A percentile compares a stretch with the other conserved stretches of the same genome.
Evolutionary conservation across 1,140 invertebrate species (phyloP).

Genomic region (Lucilia sericata): DNA sequence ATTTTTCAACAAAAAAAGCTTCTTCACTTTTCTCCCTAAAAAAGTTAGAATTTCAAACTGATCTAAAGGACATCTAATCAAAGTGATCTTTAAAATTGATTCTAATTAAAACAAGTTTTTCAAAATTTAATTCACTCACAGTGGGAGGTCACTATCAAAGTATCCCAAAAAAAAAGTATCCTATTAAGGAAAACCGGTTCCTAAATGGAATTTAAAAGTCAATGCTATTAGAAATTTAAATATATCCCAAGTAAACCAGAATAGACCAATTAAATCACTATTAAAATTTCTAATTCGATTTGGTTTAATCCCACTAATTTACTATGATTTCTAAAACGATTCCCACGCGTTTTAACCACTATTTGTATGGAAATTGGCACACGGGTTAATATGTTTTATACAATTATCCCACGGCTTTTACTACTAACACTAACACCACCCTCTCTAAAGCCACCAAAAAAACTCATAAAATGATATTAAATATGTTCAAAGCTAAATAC

Average conservation of each 20-base stretch:
- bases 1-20: no score
- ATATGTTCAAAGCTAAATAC: no score
- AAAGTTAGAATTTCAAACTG: no score
- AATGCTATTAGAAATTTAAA: neutral
- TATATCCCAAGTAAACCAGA: no score
- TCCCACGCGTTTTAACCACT: conserved; percentile 36
- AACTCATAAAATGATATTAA: neutral
- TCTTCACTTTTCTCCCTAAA: no score
- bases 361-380: neutral
- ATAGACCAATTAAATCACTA: no score
- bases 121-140: neutral
- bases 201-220: neutral
- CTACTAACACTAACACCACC: neutral
- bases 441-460: neutral
- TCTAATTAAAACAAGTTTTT: no score
- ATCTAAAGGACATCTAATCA: no score
- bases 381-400: conserved; percentile 11
- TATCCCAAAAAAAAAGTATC: neutral
- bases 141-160: neutral
- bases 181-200: neutral
- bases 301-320: neutral
- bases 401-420: conserved; percentile 20
- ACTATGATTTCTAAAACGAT: neutral
- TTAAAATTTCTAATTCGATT: no score
- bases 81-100: no score